These are phyloP conservation scores for Drosophila repletoides DNA, from an alignment of 1,140 invertebrate species.

Conservation along the genomic window DNA sequence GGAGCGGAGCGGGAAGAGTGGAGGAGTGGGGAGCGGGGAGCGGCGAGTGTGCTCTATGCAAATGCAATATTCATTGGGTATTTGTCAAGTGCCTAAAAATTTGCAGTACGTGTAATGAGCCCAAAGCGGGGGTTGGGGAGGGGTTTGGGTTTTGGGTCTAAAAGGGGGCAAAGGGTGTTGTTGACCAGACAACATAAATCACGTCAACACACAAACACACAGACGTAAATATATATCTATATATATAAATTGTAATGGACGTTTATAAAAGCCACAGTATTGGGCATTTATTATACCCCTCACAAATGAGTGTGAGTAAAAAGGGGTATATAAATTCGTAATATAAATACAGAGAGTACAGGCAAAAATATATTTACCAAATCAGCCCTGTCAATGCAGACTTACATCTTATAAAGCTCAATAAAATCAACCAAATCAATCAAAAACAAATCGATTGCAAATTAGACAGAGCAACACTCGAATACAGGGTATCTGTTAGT, in stretches of 20 bases:
- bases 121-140: too few relatives aligned
- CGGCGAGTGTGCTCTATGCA: slow-evolving; percentile 13
- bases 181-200: slow-evolving; percentile 46
- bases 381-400: too few relatives aligned
- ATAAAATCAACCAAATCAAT: too few relatives aligned
- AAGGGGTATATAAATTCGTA: neutral
- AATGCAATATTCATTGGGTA: slow-evolving; percentile 18
- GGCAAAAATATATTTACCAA: too few relatives aligned
- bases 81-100: slow-evolving; percentile 24
- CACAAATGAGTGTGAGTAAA: neutral
- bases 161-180: neutral
- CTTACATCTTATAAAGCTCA: too few relatives aligned
- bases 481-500: neutral
- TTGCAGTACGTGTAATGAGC: slow-evolving; percentile 43
- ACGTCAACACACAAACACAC: slow-evolving; percentile 15
- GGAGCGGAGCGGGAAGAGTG: too few relatives aligned
- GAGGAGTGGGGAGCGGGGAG: too few relatives aligned
- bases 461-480: too few relatives aligned
- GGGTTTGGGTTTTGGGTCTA: neutral
- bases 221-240: neutral
- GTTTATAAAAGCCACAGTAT: slow-evolving; percentile 13
- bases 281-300: slow-evolving; percentile 12
- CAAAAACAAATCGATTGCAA: too few relatives aligned
- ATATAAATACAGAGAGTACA: too few relatives aligned
- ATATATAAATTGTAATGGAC: neutral